Evolutionary conservation across 2,797 vertebrate species (phyloP), one percentile per base, ranked within the genome.

Genomic region (Gymnothorax javanicus): DNA sequence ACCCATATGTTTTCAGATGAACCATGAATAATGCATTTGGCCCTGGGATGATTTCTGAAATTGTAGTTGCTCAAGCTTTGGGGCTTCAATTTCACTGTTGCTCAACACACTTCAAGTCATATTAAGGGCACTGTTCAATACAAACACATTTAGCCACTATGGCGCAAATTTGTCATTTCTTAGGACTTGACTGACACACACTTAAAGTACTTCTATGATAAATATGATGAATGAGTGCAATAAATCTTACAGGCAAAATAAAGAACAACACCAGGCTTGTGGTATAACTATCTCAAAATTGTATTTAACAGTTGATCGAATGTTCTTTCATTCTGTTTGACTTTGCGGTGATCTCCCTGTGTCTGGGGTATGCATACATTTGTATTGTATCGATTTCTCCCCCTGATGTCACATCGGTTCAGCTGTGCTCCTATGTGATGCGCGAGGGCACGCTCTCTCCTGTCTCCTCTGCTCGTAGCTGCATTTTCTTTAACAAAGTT

Each of bases 221-320:
- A 77, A 43, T 77, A 43, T 50, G 73, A 77, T 52, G 20, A 77
- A 77, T 77, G 73, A 77, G 17, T 7, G 43, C 43, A n/a, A 81
- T 56, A n/a, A 7, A 81, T 54, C 15, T 7, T 43, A 43, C 33
- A 43, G 33, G 33, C 33, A 43, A 43, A 43, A 20, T 54, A 23
- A 54, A 17, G 2, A 54, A 79, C 23, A 54, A 52, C 52, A 56
- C 20, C 23, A 9, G 8, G 75, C 75, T 15, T 79, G 15, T 52
- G 75, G 50, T n/a, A 43, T 81, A 81, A 77, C 73, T 43, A 50
- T 81, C 50, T 81, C 52, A 20, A 23, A 81, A 81, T 81, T n/a
- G 77, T n/a, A 81, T 81, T 81, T 81, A 56, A 81, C 77, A 81
- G 52, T 50, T 81, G 50, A 81, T 54, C 6, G 77, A 56, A 54